Base-by-base conservation (phyloP, 2,797 vertebrate species). In the Microctenopoma steveboyesi region DNA sequence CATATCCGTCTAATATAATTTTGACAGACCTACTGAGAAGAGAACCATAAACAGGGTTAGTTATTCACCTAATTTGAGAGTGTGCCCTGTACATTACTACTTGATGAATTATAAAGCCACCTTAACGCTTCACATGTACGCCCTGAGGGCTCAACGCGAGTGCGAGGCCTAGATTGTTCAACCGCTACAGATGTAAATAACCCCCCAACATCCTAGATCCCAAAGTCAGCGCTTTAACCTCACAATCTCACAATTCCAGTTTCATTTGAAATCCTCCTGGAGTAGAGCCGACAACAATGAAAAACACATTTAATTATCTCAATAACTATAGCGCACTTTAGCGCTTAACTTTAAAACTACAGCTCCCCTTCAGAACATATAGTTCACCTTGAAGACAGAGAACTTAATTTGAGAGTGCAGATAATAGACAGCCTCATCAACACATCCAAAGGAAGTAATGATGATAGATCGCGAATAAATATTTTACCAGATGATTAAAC, bases 401-500 rank as follows among this genome's bases (percentile, higher is more conserved):
- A 35, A 74, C 68, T 78, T 45, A 18, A 60, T 66, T 59, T 63
- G 56, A 73, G 47, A 72, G 64, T 45, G 46, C 52, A 64, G 66
- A 84, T 86, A 85, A 88, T 84, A 83, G 64, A 79, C 71, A 79
- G 78, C 68, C 62, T 72, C 58, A 88, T 82, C 74, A 86, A 76
- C 79, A 83, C 71, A 82, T 84, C 78, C 69, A 61, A 64, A 62
- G 56, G 67, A 85, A 72, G 78, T 72, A 77, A 88, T 80, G 74
- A 85, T 47, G 62, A 82, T 42, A 69, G 77, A 72, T 69, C 56
- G 67, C 48, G 85, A 91, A 92, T 91, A 89, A 86, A 92, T 89
- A 90, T 91, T 85, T 84, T 69, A 83, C 81, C 67, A 80, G 69
- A 84, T 88, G 86, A 92, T 90, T 88, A 85, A 87, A 88, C 55